Evolutionary conservation across 2,888 invertebrate species (phyloP).

Genomic region (Tetranychus truncatus): DNA sequence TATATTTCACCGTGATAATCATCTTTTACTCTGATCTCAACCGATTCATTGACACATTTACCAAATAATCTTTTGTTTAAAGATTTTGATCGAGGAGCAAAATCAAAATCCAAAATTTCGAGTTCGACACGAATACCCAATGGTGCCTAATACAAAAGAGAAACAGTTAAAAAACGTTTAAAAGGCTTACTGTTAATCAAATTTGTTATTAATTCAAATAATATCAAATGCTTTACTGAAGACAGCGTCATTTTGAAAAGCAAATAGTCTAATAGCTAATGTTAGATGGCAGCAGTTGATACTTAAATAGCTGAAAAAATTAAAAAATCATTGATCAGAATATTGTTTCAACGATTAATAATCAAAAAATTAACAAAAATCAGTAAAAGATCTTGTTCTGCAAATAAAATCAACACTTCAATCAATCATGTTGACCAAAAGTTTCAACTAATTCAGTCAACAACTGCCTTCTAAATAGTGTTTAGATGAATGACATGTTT

Average conservation of each 20-base stretch:
- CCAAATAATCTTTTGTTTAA: slow-evolving; percentile 12
- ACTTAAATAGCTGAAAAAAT: neutral
- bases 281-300: neutral
- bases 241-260: neutral
- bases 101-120: slow-evolving; percentile 21
- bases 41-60: slow-evolving; percentile 21
- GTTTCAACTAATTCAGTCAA: too few relatives aligned
- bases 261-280: neutral
- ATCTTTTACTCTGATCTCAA: slow-evolving; percentile 21
- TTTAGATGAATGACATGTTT: too few relatives aligned
- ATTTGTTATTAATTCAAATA: neutral
- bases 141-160: neutral
- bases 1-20: slow-evolving; percentile 22
- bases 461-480: too few relatives aligned
- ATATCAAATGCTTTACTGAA: neutral
- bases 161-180: neutral
- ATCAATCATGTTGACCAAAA: too few relatives aligned
- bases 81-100: slow-evolving; percentile 19
- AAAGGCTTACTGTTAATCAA: neutral
- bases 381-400: too few relatives aligned
- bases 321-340: neutral
- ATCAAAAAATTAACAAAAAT: neutral
- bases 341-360: neutral
- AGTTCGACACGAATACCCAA: slow-evolving; percentile 5
- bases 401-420: too few relatives aligned